Conservation (phyloP, 2,888 invertebrate species). For the Erebia aethiops region DNA sequence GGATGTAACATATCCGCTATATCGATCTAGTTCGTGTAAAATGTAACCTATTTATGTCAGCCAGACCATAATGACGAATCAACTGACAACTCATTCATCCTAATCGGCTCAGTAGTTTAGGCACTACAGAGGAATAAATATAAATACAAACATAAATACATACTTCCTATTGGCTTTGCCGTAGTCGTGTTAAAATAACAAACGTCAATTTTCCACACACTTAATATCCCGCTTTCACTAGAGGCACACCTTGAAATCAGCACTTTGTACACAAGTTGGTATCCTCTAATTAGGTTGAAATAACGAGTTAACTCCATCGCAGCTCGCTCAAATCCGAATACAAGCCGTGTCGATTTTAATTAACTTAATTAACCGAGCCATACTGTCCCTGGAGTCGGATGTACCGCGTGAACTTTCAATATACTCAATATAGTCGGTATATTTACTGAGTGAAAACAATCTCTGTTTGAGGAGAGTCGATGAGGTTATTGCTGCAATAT, state of each 20-base stretch:
- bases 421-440: background rate
- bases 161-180: too few species aligned
- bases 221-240: constrained; percentile 1
- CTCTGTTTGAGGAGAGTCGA: background rate
- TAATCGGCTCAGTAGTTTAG: too few species aligned
- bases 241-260: constrained; percentile 15
- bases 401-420: constrained; percentile 4
- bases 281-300: constrained; percentile 34
- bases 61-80: too few species aligned
- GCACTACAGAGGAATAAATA: too few species aligned
- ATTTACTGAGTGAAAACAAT: background rate
- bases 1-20: too few species aligned
- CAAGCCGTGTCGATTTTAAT: constrained; percentile 30
- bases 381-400: constrained; percentile 3
- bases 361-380: constrained; percentile 29
- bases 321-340: constrained; percentile 25
- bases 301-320: constrained; percentile 29
- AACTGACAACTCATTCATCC: too few species aligned
- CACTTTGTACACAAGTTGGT: constrained; percentile 20
- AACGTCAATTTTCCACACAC: background rate
- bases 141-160: too few species aligned
- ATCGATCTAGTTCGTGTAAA: too few species aligned
- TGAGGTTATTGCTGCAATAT: background rate
- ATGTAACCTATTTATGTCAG: too few species aligned
- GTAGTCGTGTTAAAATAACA: too few species aligned